A percentile compares a stretch with the other conserved stretches of the same genome.
Evolutionary conservation across 2,113 vertebrate species (phyloP).

Genomic region (Pelvicachromis taeniatus): DNA sequence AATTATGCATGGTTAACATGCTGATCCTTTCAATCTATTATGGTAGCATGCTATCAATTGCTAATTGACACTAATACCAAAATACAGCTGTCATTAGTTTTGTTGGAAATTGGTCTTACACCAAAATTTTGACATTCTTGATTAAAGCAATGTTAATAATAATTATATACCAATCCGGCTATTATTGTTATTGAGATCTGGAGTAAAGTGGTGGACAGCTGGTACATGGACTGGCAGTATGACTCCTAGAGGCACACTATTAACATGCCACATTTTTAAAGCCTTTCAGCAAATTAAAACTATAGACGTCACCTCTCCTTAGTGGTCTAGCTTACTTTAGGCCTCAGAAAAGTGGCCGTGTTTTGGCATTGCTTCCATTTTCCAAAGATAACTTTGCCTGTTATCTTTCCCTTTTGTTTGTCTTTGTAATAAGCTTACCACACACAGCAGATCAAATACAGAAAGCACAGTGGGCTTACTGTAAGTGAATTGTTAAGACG

Average conservation of each 20-base stretch:
- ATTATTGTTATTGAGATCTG: neutral
- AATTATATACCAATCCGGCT: neutral
- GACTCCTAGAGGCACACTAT: neutral
- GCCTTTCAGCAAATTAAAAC: neutral
- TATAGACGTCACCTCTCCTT: neutral
- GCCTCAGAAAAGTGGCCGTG: neutral
- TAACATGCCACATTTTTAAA: neutral
- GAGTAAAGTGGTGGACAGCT: neutral
- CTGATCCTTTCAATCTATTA: neutral
- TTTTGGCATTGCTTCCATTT: neutral
- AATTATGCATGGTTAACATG: neutral
- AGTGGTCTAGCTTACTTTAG: neutral
- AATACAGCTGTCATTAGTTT: neutral
- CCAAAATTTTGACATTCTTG: neutral
- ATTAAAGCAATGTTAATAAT: neutral
- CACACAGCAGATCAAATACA: neutral
- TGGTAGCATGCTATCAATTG: neutral
- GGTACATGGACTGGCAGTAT: neutral
- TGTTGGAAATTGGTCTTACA: neutral
- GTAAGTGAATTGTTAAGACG: neutral
- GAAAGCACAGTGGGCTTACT: neutral
- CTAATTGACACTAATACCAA: neutral
- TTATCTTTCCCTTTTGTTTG: slow-evolving; percentile 5
- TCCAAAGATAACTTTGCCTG: slow-evolving; percentile 12
- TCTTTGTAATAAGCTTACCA: slow-evolving; percentile 7